Conservation (phyloP, 2,888 invertebrate genomes). For the Rapana venosa region DNA sequence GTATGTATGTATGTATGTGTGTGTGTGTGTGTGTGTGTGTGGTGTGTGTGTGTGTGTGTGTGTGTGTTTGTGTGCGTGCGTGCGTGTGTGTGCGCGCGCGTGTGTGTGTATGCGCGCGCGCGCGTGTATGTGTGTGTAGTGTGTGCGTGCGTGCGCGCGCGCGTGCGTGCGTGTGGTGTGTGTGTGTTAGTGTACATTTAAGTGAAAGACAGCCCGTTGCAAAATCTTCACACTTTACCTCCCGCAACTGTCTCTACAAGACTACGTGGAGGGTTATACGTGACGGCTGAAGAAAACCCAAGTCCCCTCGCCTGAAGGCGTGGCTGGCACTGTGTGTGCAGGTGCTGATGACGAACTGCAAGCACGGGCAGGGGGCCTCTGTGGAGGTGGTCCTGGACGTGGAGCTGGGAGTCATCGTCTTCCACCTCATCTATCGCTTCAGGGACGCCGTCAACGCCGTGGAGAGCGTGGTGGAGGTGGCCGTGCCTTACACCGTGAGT, state of each 20-base stretch:
- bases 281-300: too few species aligned
- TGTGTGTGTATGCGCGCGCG: neutral
- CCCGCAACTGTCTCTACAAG: too few species aligned
- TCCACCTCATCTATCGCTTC: slow-evolving; percentile 35
- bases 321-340: neutral
- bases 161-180: too few species aligned
- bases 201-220: too few species aligned
- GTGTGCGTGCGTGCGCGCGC: too few species aligned
- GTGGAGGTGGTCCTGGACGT: slow-evolving; percentile 42
- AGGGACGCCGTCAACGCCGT: slow-evolving; percentile 30
- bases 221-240: too few species aligned
- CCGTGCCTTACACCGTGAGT: slow-evolving; percentile 38
- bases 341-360: slow-evolving; percentile 42
- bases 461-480: slow-evolving; percentile 36
- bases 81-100: neutral
- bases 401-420: slow-evolving; percentile 37
- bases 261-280: too few species aligned
- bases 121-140: neutral
- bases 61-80: neutral
- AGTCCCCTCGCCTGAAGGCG: neutral
- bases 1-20: too few species aligned
- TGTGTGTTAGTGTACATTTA: too few species aligned
- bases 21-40: too few species aligned
- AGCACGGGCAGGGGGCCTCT: slow-evolving; percentile 37
- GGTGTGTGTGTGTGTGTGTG: neutral